Evolutionary conservation across 2,888 invertebrate species (phyloP).

Genomic region (Nymphalis urticae): DNA sequence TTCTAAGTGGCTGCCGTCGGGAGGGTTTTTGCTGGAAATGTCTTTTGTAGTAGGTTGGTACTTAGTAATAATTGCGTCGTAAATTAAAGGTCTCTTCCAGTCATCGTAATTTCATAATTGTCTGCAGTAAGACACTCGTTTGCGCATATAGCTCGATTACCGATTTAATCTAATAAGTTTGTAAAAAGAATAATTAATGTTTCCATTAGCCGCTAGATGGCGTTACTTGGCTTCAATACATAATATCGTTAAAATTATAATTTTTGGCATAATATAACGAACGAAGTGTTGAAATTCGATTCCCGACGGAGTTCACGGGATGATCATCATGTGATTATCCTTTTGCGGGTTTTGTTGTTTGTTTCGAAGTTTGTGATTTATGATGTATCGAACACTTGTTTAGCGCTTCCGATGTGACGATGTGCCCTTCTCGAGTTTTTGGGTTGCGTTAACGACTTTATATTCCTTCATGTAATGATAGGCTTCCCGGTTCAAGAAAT

Average conservation of each 20-base stretch:
- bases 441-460: not conserved
- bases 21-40: constrained; percentile 64
- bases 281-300: constrained; percentile 45
- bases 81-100: constrained; percentile 64
- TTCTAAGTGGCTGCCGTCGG: constrained; percentile 71
- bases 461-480: not conserved
- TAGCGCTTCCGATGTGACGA: constrained; percentile 48
- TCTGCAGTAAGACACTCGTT: constrained; percentile 45
- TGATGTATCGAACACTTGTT: constrained; percentile 62
- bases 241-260: not conserved
- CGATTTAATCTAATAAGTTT: constrained; percentile 8
- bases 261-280: not conserved
- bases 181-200: constrained; percentile 14
- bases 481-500: no score
- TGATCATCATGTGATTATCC: constrained; percentile 76
- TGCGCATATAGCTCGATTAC: constrained; percentile 25
- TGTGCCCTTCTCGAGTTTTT: constrained; percentile 30
- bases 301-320: constrained; percentile 56
- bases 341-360: constrained; percentile 62
- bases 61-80: constrained; percentile 70
- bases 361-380: constrained; percentile 75
- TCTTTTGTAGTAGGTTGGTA: constrained; percentile 70
- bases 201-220: constrained; percentile 53
- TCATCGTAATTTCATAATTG: constrained; percentile 66
- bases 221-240: constrained; percentile 33